Percentiles rank a stretch among this genome's conserved stretches.
Evolutionary conservation across 2,113 vertebrate genomes (phyloP).

Genomic region (mouse (Mus musculus)): GRCm39 chr2:123584501-123585000

Average conservation of each 20-base stretch:
- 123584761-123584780: neutral
- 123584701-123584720: neutral
- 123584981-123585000: too few species aligned
- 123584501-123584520: neutral
- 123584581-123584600: slow-evolving; percentile 36
- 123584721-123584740: neutral
- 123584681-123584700: neutral
- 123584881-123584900: neutral
- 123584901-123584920: neutral
- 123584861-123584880: neutral
- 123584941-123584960: neutral
- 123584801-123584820: neutral
- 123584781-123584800: neutral
- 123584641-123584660: neutral
- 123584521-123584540: slow-evolving; percentile 7
- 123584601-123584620: neutral
- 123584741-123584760: neutral
- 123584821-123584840: neutral
- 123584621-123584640: slow-evolving; percentile 8
- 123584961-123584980: too few species aligned
- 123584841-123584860: neutral
- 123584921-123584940: neutral
- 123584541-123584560: slow-evolving; percentile 14
- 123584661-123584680: neutral
- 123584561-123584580: neutral